A percentile compares a stretch with the other conserved stretches of the same genome.
phyloP scores from a whole-genome alignment of 1,140 invertebrate genomes.

The Lepidotrigona ventralis region DNA sequence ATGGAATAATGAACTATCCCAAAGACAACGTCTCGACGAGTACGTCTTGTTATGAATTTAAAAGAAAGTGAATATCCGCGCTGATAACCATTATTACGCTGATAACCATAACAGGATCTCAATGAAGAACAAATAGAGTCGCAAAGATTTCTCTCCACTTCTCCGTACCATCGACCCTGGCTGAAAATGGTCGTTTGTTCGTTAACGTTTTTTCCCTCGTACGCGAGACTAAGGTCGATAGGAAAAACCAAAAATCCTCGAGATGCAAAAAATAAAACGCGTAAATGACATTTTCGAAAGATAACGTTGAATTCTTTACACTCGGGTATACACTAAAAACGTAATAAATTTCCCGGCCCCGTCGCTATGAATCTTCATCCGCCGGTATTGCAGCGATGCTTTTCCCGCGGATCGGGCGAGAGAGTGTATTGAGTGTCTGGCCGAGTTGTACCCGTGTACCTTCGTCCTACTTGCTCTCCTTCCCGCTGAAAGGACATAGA shows the following conservation, averaged over 20 bases:
- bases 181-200: not conserved
- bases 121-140: not conserved
- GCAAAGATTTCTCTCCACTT: not conserved
- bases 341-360: constrained; percentile 31
- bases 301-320: constrained; percentile 5
- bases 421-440: constrained; percentile 52
- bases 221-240: not conserved
- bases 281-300: no score
- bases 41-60: no score
- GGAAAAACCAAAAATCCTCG: not conserved
- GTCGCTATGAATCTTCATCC: constrained; percentile 15
- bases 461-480: constrained; percentile 17
- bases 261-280: no score
- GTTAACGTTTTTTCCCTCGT: not conserved
- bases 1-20: not conserved
- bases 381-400: not conserved
- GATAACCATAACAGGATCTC: not conserved
- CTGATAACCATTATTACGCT: rapidly evolving
- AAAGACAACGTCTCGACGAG: no score
- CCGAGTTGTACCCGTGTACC: constrained; percentile 18
- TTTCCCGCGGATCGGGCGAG: constrained; percentile 26
- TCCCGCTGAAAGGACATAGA: constrained; percentile 11
- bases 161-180: not conserved
- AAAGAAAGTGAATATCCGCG: no score
- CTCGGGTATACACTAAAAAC: not conserved